Evolutionary conservation across 2,888 invertebrate genomes (phyloP), one percentile per base, ranked within the genome.

Genomic region (Cataglyphis rosenhaueri): DNA sequence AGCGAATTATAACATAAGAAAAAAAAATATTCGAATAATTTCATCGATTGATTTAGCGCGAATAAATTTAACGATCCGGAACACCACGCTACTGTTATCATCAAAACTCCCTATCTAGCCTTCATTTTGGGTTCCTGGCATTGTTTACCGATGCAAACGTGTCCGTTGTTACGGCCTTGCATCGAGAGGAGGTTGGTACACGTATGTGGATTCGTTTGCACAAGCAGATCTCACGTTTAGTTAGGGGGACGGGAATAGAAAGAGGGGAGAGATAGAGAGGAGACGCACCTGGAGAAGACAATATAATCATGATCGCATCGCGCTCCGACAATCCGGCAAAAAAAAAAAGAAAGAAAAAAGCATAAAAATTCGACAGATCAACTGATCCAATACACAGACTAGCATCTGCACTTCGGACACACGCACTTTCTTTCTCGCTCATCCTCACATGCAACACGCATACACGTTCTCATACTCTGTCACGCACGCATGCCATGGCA

Each of bases 241-340:
- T 48, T 44, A 15, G 48, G n/a, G 57, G 29, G 62, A 12, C 4
- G 44, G 62, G 21, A 2, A 2, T 29, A 29, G 41, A 29, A n/a
- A 55, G 18, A 55, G 35, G 61, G 3, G n/a, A 35, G 18, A 41
- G 59, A 12, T 12, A 29, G 25, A 44, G 32, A 3, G 32, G 62
- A 9, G 38, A 12, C n/a, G 32, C 35, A 70, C 52, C 62, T 68
- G 32, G 81, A 55, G 86, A 81, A 87, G 84, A 55, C 74, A 84
- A 4, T 74, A 91, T 92, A 87, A 83, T 83, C 91, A 91, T 92
- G 91, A 83, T 88, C 84, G 85, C 85, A 86, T 88, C 88, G 87
- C 70, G 44, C 38, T 41, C 3, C 29, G 55, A 61, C 59, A 44
- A 44, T 44, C 44, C 15, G 73, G 44, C 6, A 35, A 18, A 55